These are phyloP conservation scores for Anhinga rufa DNA, from an alignment of 2,113 vertebrate genomes.

Conservation along the genomic window DNA sequence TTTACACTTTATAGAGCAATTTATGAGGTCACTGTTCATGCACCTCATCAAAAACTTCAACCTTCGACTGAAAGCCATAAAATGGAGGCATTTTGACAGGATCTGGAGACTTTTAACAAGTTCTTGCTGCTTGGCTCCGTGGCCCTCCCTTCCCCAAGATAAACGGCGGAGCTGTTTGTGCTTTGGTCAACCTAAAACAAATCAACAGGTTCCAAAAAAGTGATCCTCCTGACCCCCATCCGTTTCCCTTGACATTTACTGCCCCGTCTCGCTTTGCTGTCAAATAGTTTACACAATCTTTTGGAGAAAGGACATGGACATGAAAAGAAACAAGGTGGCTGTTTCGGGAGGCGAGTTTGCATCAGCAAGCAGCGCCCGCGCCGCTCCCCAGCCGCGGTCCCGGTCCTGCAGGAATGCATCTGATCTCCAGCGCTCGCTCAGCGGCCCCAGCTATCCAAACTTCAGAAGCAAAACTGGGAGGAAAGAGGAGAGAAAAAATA, in stretches of 20 bases:
- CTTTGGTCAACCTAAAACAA: conserved; percentile 28
- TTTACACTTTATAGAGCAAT: conserved; percentile 17
- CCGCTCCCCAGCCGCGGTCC: background rate
- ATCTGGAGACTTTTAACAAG: conserved; percentile 43
- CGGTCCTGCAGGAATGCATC: background rate
- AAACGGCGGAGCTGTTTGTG: conserved; percentile 9
- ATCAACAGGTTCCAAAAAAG: conserved; percentile 12
- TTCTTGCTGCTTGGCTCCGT: background rate
- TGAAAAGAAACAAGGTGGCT: background rate
- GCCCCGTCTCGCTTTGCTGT: background rate
- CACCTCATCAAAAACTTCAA: background rate
- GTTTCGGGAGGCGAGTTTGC: background rate
- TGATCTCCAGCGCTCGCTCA: background rate
- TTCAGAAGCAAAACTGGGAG: background rate
- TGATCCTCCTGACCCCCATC: conserved; percentile 26
- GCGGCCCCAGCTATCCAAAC: background rate
- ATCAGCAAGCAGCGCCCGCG: background rate
- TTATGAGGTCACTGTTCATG: conserved; percentile 20
- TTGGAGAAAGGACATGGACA: background rate
- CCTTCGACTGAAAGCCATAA: background rate
- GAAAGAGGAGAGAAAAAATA: background rate
- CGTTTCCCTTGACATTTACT: conserved; percentile 54
- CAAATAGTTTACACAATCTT: background rate
- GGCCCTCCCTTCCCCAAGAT: background rate
- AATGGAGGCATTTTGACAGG: conserved; percentile 26